Conservation (phyloP, 1,140 invertebrate genomes). For the Aphelenchoides fujianensis region DNA sequence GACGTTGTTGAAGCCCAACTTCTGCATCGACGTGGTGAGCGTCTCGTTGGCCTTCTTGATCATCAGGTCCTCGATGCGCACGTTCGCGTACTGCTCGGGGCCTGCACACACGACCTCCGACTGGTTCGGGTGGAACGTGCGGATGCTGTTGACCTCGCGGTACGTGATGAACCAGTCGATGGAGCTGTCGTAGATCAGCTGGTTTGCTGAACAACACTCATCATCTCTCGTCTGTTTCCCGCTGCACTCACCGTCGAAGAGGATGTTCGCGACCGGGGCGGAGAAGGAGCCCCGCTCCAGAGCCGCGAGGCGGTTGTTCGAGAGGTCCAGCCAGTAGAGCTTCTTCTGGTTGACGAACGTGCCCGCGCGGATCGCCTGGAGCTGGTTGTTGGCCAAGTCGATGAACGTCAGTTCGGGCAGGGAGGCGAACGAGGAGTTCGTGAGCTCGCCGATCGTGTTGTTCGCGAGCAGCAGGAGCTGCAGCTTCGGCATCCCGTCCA, state of each 20-base stretch:
- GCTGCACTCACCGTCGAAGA: conserved; percentile 52
- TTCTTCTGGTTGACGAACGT: conserved; percentile 42
- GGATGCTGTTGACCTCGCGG: conserved; percentile 52
- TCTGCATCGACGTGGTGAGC: conserved; percentile 38
- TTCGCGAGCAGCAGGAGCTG: conserved; percentile 53
- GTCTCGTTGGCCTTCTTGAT: conserved; percentile 61
- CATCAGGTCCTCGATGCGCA: conserved; percentile 53
- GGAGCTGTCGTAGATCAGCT: conserved; percentile 53
- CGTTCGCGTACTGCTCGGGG: conserved; percentile 40
- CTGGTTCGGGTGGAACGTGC: conserved; percentile 57
- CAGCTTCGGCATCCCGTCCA: conserved; percentile 62
- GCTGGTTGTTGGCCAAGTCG: conserved; percentile 48
- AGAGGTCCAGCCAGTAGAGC: conserved; percentile 56
- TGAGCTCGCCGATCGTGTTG: conserved; percentile 53
- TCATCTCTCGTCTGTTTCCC: background rate
- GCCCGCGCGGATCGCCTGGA: conserved; percentile 39
- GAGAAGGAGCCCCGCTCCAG: conserved; percentile 50
- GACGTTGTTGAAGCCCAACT: background rate
- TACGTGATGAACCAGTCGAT: conserved; percentile 59
- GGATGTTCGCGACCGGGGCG: conserved; percentile 47
- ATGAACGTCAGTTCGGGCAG: conserved; percentile 43
- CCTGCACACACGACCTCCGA: conserved; percentile 50
- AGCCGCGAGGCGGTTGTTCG: conserved; percentile 42
- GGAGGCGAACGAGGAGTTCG: conserved; percentile 46
- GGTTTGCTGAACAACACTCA: conserved; percentile 54